Base-by-base conservation (phyloP, 2,113 vertebrate genomes). In the Toxostoma redivivum region DNA sequence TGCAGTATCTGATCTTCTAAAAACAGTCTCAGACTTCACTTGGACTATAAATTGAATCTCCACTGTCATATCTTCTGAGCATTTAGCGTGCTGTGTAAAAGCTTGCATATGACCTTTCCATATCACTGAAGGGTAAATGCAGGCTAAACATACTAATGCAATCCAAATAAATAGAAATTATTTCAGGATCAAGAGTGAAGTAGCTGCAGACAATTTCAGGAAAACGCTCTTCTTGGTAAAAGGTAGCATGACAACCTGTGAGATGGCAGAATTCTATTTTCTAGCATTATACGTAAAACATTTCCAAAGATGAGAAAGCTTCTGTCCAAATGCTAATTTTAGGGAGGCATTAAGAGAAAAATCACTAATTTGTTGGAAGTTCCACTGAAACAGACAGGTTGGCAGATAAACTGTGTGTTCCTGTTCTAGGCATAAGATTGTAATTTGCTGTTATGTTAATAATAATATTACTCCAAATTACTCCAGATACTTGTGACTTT, bases 31-130 rank as follows among this genome's bases (percentile, higher is more conserved):
- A 50, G 66, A 86, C 80, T 93, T 90, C 90, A 60, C 35, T n/a
- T 86, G 31, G 9, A 15, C 91, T 92, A 82, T 95, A 91, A 84
- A 81, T 76, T 84, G 70, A 91, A 87, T 88, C 18, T 66, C 40
- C 80, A 47, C 91, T 86, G 93, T 76, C 50, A 31, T 89, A n/a
- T 18, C 40, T 94, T 78, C 67, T 83, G 83, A 91, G 88, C 86
- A 24, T 77, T 86, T 88, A 86, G 51, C 71, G 60, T 93, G 64
- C 82, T 94, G 31, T 78, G 9, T 48, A 82, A 91, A 96, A 96
- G 57, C 89, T 96, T 92, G 42, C 30, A 12, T 30, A 35, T 92
- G 86, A 95, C 93, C 94, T 91, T 95, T 97, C 94, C 86, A 20
- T 95, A 71, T 73, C 90, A 91, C 76, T 91, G 88, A 94, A 92